A percentile compares a stretch with the other conserved stretches of the same genome.
These are phyloP conservation scores for Meliscaeva auricollis DNA, from an alignment of 2,888 invertebrate species.

Conservation along the genomic window DNA sequence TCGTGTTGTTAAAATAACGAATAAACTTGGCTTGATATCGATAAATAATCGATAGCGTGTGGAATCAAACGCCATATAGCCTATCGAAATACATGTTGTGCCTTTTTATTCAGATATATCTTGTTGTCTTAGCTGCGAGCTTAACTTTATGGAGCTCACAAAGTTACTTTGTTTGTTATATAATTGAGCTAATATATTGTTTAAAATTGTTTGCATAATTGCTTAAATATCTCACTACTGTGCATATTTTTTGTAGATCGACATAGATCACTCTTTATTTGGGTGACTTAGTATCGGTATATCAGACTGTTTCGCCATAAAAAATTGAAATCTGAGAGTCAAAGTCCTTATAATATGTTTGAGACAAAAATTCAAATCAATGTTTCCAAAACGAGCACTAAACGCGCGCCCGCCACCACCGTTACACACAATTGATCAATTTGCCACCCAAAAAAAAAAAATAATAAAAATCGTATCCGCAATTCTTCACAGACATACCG, in stretches of 20 bases:
- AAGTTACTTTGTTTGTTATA: constrained; percentile 38
- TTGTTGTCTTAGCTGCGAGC: not conserved
- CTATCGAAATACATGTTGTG: too few relatives aligned
- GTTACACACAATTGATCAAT: constrained; percentile 68
- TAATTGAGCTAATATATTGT: constrained; percentile 61
- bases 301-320: not conserved
- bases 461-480: constrained; percentile 26
- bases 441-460: constrained; percentile 58
- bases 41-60: constrained; percentile 55
- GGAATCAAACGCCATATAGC: constrained; percentile 38
- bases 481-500: constrained; percentile 21
- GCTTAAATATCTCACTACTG: constrained; percentile 46
- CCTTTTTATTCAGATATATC: constrained; percentile 34
- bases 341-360: constrained; percentile 38
- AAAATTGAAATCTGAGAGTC: not conserved
- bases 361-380: constrained; percentile 39
- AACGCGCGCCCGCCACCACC: constrained; percentile 1
- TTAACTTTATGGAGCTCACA: not conserved
- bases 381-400: constrained; percentile 47
- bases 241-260: constrained; percentile 23
- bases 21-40: constrained; percentile 19
- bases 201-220: constrained; percentile 69
- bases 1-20: constrained; percentile 48
- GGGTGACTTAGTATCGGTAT: constrained; percentile 8
- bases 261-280: constrained; percentile 31